phyloP scores from a whole-genome alignment of 2,888 invertebrate species.

The Cynaeus angustus region DNA sequence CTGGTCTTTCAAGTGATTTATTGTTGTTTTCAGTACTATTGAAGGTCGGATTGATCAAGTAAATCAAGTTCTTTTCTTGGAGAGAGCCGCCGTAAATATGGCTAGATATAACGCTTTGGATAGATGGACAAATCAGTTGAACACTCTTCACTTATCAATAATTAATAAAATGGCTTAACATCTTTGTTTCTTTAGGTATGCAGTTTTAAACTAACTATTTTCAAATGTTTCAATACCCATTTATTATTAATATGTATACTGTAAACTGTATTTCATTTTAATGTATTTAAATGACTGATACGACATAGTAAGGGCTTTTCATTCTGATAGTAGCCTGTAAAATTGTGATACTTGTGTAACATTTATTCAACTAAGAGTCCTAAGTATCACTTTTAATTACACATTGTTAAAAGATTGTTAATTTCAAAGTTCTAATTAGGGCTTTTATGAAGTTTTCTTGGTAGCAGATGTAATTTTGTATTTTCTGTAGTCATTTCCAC shows the following conservation, averaged over 20 bases:
- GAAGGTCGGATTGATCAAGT: slow-evolving; percentile 94
- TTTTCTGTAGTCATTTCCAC: slow-evolving; percentile 2
- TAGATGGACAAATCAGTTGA: slow-evolving; percentile 95
- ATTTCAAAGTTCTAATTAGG: not conserved
- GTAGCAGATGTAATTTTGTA: not conserved
- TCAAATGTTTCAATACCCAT: not conserved
- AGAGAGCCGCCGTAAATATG: slow-evolving; percentile 85
- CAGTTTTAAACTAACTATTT: slow-evolving; percentile 1
- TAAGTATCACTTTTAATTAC: too few species aligned
- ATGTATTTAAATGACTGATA: not conserved
- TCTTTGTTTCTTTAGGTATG: slow-evolving; percentile 1
- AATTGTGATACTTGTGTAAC: not conserved
- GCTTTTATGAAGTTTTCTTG: not conserved
- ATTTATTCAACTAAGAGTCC: not conserved
- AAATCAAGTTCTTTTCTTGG: slow-evolving; percentile 92
- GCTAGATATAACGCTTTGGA: slow-evolving; percentile 94
- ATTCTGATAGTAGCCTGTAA: not conserved
- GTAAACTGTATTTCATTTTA: not conserved
- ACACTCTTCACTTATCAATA: slow-evolving; percentile 90
- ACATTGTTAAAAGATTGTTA: not conserved
- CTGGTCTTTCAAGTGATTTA: slow-evolving; percentile 9
- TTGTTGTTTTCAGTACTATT: slow-evolving; percentile 78
- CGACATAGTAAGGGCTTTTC: not conserved
- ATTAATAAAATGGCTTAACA: slow-evolving; percentile 88
- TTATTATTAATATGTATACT: not conserved